A percentile compares a stretch with the other conserved stretches of the same genome.
phyloP scores from a whole-genome alignment of 2,797 vertebrate species.

The Capromys pilorides region DNA sequence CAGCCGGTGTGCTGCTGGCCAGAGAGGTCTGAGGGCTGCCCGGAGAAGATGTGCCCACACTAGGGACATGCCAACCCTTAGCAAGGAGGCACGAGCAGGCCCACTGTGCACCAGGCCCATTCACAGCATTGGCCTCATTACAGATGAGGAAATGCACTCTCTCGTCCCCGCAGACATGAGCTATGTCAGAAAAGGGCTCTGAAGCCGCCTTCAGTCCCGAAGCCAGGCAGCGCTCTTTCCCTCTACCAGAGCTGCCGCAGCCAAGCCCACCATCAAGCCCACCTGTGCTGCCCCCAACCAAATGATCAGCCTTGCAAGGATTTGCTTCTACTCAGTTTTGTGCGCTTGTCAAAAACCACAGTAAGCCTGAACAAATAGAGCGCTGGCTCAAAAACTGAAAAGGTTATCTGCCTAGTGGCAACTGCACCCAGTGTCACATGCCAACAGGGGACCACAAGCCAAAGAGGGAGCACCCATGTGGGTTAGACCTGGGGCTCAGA shows the following conservation, averaged over 20 bases:
- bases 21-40: not conserved
- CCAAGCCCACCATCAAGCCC: not conserved
- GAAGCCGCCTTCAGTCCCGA: not conserved
- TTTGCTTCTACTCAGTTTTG: not conserved
- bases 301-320: not conserved
- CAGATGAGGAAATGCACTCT: not conserved
- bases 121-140: not conserved
- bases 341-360: not conserved
- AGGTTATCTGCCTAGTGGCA: not conserved
- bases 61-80: not conserved
- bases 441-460: not conserved
- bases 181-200: fast-evolving
- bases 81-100: too few species aligned
- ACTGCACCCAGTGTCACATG: fast-evolving
- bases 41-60: not conserved
- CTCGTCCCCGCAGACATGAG: not conserved
- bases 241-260: not conserved
- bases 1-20: not conserved
- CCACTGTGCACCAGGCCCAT: not conserved
- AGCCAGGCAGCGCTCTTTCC: not conserved
- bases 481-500: not conserved
- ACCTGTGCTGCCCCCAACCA: fast-evolving
- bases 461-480: not conserved
- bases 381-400: not conserved
- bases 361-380: not conserved